These are phyloP conservation scores for Agrochola lota DNA, from an alignment of 2,888 invertebrate species.

Conservation along the genomic window DNA sequence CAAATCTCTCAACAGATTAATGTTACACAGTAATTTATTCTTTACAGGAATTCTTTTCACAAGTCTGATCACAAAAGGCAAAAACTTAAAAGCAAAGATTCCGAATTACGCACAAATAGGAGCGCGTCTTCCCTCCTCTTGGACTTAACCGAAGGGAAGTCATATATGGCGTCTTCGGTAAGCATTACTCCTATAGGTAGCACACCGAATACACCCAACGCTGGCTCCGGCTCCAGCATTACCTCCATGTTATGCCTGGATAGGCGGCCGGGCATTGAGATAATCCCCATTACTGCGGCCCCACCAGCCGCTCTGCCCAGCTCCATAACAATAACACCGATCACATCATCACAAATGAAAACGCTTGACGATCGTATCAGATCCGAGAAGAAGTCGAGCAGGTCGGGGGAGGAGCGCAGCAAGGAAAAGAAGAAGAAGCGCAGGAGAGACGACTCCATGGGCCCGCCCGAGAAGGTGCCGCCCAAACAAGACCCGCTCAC, in stretches of 20 bases:
- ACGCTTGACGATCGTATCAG: conserved; percentile 86
- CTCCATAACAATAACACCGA: conserved; percentile 96
- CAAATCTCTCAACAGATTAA: conserved; percentile 43
- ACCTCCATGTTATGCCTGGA: conserved; percentile 92
- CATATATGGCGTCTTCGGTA: conserved; percentile 89
- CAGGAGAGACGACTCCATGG: conserved; percentile 94
- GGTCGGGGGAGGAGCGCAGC: conserved; percentile 86
- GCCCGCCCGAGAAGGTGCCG: conserved; percentile 95
- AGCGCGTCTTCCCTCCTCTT: conserved; percentile 85
- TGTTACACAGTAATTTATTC: conserved; percentile 60
- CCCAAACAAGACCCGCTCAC: conserved; percentile 93
- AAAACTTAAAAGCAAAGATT: conserved; percentile 91
- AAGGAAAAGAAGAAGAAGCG: conserved; percentile 94
- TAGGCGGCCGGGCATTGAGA: conserved; percentile 95
- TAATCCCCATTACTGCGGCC: conserved; percentile 94
- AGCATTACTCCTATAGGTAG: conserved; percentile 89
- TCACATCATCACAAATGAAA: conserved; percentile 91
- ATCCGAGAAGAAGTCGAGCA: conserved; percentile 87
- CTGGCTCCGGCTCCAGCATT: conserved; percentile 90
- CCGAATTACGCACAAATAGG: conserved; percentile 84
- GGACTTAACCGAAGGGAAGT: conserved; percentile 90
- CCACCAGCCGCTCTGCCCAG: conserved; percentile 93
- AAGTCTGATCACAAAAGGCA: conserved; percentile 91
- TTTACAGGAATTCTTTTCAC: conserved; percentile 90
- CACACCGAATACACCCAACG: conserved; percentile 91